phyloP scores from a whole-genome alignment of 2,797 vertebrate species.

The Peromyscus attwateri region DNA sequence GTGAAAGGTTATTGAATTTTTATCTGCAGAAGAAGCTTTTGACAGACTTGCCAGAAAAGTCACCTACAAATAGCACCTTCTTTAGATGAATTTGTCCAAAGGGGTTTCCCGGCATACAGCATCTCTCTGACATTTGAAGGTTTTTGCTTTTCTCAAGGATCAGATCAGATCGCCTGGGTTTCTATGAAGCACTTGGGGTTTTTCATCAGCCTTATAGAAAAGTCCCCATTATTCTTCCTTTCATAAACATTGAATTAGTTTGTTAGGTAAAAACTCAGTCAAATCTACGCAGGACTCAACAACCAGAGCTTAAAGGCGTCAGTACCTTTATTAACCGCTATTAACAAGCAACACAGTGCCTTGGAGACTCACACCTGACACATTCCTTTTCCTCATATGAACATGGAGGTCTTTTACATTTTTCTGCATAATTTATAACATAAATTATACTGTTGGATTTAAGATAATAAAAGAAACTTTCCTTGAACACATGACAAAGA shows the following conservation, averaged over 20 bases:
- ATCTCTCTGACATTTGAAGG: constrained; percentile 62
- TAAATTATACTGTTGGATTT: background rate
- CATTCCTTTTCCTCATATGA: background rate
- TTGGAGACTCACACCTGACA: background rate
- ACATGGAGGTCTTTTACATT: background rate
- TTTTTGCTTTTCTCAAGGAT: constrained; percentile 71
- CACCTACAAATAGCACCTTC: constrained; percentile 66
- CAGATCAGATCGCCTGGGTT: constrained; percentile 70
- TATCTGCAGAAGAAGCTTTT: constrained; percentile 90
- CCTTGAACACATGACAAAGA: constrained; percentile 39
- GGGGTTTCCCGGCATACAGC: constrained; percentile 19
- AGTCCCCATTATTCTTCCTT: constrained; percentile 64
- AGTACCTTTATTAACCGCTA: background rate
- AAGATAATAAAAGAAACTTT: constrained; percentile 22
- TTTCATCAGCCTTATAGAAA: constrained; percentile 56
- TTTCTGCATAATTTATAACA: constrained; percentile 19
- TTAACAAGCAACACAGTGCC: background rate
- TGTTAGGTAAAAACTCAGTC: constrained; percentile 63
- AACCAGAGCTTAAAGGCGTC: constrained; percentile 7
- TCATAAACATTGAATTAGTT: constrained; percentile 74
- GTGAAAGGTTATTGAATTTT: constrained; percentile 95
- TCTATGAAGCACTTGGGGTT: constrained; percentile 56
- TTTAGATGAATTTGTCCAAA: constrained; percentile 75
- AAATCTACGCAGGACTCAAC: constrained; percentile 31
- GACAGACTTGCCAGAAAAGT: constrained; percentile 86